Percentiles rank a stretch among this genome's conserved stretches.
phyloP scores from a whole-genome alignment of 2,797 vertebrate species.

The Parambassis ranga region DNA sequence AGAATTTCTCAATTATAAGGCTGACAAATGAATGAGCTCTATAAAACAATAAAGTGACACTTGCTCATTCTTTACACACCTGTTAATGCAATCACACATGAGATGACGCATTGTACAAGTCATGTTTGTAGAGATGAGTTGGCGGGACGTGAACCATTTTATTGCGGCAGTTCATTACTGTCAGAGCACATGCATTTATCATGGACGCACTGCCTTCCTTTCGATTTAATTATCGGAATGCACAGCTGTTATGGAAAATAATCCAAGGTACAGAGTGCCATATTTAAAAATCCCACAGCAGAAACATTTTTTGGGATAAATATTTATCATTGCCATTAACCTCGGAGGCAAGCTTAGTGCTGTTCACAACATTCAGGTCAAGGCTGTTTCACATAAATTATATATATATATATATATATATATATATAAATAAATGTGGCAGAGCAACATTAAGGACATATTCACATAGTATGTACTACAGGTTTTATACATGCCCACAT shows the following conservation, averaged over 20 bases:
- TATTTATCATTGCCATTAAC: slow-evolving; percentile 50
- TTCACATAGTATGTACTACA: neutral
- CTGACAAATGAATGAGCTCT: no score
- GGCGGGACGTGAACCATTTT: slow-evolving; percentile 21
- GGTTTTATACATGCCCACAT: no score
- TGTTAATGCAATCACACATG: neutral
- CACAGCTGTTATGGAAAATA: slow-evolving; percentile 55
- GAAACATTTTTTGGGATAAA: slow-evolving; percentile 40
- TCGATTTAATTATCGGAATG: slow-evolving; percentile 52
- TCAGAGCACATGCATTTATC: slow-evolving; percentile 46
- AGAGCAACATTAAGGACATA: slow-evolving; percentile 1
- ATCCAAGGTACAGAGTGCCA: slow-evolving; percentile 29
- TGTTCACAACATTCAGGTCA: slow-evolving; percentile 34
- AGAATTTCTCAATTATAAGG: no score
- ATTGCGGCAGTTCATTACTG: slow-evolving; percentile 34
- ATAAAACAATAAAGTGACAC: no score
- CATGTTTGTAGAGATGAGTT: slow-evolving; percentile 12
- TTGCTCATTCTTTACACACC: neutral
- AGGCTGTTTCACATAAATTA: slow-evolving; percentile 11
- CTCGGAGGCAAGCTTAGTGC: slow-evolving; percentile 45
- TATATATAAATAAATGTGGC: slow-evolving; percentile 20
- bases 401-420: slow-evolving; percentile 6
- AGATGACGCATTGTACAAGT: neutral
- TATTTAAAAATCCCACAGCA: slow-evolving; percentile 43
- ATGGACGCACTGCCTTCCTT: slow-evolving; percentile 27